Evolutionary conservation across 2,797 vertebrate species (phyloP).

Genomic region (Carduelis carduelis): DNA sequence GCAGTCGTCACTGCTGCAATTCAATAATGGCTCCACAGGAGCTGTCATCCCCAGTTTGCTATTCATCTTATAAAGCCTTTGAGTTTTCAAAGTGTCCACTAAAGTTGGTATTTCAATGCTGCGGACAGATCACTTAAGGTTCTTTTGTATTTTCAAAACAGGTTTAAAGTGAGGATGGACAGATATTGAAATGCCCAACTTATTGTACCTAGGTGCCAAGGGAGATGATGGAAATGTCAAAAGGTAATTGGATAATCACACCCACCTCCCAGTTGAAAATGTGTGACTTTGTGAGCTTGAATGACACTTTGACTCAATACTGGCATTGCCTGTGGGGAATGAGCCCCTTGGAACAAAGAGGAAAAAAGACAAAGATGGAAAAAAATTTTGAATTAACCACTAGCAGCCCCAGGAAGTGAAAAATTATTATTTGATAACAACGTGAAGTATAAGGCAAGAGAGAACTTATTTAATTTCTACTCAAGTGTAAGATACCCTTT

Average conservation of each 20-base stretch:
- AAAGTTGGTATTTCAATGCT: slow-evolving; percentile 82
- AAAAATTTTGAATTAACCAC: neutral
- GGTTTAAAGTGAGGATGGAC: slow-evolving; percentile 68
- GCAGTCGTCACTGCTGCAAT: slow-evolving; percentile 93
- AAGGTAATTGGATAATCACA: slow-evolving; percentile 62
- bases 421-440: slow-evolving; percentile 11
- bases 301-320: neutral
- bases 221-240: slow-evolving; percentile 43
- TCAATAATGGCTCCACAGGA: slow-evolving; percentile 94
- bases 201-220: slow-evolving; percentile 59
- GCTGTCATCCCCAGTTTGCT: slow-evolving; percentile 95
- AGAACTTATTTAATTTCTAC: neutral
- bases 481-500: neutral
- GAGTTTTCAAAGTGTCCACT: slow-evolving; percentile 89
- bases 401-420: neutral
- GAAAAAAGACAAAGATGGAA: neutral
- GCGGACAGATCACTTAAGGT: slow-evolving; percentile 73
- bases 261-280: neutral
- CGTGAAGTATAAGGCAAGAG: neutral
- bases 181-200: slow-evolving; percentile 65
- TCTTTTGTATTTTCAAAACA: slow-evolving; percentile 78
- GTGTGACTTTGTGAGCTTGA: neutral
- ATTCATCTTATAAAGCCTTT: slow-evolving; percentile 95
- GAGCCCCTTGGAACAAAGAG: neutral
- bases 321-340: neutral